Percentiles rank a stretch among this genome's conserved stretches.
These are phyloP conservation scores for Centruroides sculpturatus DNA, from an alignment of 1,140 invertebrate genomes.

Conservation along the genomic window DNA sequence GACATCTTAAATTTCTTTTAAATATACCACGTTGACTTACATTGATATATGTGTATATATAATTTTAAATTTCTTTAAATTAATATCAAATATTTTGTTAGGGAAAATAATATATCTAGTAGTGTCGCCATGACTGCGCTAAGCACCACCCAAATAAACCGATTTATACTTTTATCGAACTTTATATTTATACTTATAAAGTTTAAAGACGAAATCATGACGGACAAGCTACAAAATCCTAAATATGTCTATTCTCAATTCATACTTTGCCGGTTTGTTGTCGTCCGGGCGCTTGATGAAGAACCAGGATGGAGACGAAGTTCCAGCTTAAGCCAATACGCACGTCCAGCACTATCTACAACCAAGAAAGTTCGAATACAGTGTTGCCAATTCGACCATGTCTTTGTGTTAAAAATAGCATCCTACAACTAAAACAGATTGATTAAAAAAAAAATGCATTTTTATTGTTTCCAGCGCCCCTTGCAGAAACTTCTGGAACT, in stretches of 20 bases:
- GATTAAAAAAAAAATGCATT: too few species aligned
- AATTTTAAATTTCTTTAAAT: too few species aligned
- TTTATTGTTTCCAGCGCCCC: too few species aligned
- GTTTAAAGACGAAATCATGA: background rate
- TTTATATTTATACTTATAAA: background rate
- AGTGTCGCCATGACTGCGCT: background rate
- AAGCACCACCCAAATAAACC: background rate
- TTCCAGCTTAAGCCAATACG: background rate
- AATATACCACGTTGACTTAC: too few species aligned
- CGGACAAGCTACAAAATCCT: background rate
- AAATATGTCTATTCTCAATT: too few species aligned
- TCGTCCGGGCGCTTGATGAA: constrained; percentile 11
- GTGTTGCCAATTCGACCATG: background rate
- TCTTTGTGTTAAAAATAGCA: too few species aligned
- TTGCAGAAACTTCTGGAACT: too few species aligned
- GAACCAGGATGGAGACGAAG: constrained; percentile 13
- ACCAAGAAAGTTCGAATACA: background rate
- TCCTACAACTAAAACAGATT: too few species aligned
- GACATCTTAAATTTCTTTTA: too few species aligned
- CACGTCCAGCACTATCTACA: too few species aligned
- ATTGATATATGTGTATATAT: too few species aligned
- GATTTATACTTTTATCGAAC: background rate
- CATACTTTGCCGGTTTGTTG: constrained; percentile 11
- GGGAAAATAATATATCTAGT: background rate
- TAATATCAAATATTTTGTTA: too few species aligned